Evolutionary conservation across 30 jellyfish, hydroid and myxozoan species (phyloP), one percentile per base, ranked within the genome.

Genomic region (Rhopilema esculentum): DNA sequence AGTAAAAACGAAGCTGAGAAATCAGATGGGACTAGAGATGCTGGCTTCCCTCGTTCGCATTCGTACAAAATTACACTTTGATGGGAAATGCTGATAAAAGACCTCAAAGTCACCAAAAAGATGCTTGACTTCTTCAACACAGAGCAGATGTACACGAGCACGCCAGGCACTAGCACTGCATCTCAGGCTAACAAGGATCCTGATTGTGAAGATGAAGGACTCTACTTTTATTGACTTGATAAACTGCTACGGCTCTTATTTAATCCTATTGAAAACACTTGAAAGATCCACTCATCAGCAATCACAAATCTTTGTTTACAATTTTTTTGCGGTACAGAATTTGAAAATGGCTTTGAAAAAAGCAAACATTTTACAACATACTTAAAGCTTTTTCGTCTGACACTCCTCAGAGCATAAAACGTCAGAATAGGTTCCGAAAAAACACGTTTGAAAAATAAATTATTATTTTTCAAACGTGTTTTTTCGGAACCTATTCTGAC

Each of bases 71-170:
- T 64, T 80, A 24, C 81, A 27, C 23, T 80, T 80, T 63, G 84
- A 80, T 26, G 70, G 62, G 62, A 86, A 75, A 64, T 77, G 95
- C 94, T 86, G 95, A 49, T n/a, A n/a, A 80, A 69, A 31, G 95
- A 86, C 61, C 27, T 77, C 68, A 25, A 23, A 24, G 84, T 77
- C 30, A 49, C 88, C 40, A 85, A 72, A 50, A 74, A 64, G 79
- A 86, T 77, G 93, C 49, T 86, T 94, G 57, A 28, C 63, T 25
- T 33, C 52, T 69, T 69, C 53, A 69, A 69, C 50, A 26, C 31
- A 28, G 80, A 69, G 31, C 50, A 26, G 50, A 69, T 69, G 53
- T 69, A 24, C 69, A 84, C 93, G 63, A 72, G 21, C 28, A 64
- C 31, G 19, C 33, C 63, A 79, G 23, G 63, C 82, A 22, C 0